These are phyloP conservation scores for Phacellophora camtschatica DNA, from an alignment of 30 jellyfish, hydroid and myxozoan genomes.

Conservation along the genomic window DNA sequence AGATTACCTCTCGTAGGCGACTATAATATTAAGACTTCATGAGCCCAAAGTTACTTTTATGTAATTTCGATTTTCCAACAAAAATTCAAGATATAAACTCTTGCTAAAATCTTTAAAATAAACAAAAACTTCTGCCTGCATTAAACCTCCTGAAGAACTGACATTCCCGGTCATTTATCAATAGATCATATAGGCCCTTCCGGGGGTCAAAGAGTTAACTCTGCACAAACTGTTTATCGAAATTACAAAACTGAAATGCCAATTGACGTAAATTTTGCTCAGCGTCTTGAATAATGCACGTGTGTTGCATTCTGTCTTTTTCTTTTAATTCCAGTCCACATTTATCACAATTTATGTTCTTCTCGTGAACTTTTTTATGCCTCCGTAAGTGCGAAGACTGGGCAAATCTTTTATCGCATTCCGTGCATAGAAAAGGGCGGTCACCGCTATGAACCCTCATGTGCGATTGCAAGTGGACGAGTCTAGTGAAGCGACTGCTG, in stretches of 20 bases:
- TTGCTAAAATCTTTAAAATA: no score
- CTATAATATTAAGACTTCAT: no score
- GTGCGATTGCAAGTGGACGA: slow-evolving; percentile 43
- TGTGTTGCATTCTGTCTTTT: background rate
- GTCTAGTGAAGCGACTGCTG: slow-evolving; percentile 40
- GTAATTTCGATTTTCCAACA: no score
- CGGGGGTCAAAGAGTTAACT: background rate
- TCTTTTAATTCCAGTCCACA: slow-evolving; percentile 39
- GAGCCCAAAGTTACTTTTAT: no score
- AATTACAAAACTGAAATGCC: slow-evolving; percentile 4
- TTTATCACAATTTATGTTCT: slow-evolving; percentile 3
- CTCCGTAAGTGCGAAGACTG: slow-evolving; percentile 56
- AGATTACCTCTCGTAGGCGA: no score
- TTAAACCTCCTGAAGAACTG: no score
- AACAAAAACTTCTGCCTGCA: no score
- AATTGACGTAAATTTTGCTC: slow-evolving; percentile 35
- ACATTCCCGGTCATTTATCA: background rate
- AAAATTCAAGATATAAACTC: no score
- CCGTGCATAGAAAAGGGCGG: slow-evolving; percentile 44
- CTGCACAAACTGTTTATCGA: background rate
- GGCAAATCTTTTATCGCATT: slow-evolving; percentile 47
- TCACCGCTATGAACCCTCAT: slow-evolving; percentile 62
- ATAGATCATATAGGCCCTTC: background rate
- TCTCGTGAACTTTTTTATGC: slow-evolving; percentile 48
- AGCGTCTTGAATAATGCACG: slow-evolving; percentile 7